Evolutionary conservation across 2,888 invertebrate species (phyloP), one percentile per base, ranked within the genome.

Genomic region (Xanthia icteritia): DNA sequence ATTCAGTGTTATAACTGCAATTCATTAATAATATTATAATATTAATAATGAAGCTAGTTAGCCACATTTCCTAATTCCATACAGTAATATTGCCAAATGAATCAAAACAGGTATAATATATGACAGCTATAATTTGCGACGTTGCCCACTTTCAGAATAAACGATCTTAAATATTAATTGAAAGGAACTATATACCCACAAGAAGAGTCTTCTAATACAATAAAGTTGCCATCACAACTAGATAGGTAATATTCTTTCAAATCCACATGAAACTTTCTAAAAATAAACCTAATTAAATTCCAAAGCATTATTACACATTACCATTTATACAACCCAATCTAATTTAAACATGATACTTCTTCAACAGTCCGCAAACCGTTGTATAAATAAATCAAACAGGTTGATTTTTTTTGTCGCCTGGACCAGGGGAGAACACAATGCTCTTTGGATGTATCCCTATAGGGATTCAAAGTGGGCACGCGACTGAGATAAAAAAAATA

Each of bases 391-490:
- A 81, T 82, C 60, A 74, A 83, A 86, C 90, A 89, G 88, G 90
- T 90, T 82, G 78, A 11, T 71, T 87, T 82, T n/a, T 85, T n/a
- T 85, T 80, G 73, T 31, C 51, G 20, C 39, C 23, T 83, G 77
- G 76, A 79, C 76, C 80, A 71, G 45, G 76, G 67, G 76, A n/a
- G 58, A 60, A 2, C 31, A 82, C 78, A 84, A 81, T 80, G 72
- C 58, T 74, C 60, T 72, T 58, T 48, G 9, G 67, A 76, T 79
- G 64, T 73, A 60, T 45, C 69, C 48, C 76, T 80, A 81, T 79
- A 79, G 75, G 82, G 86, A 90, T 83, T 86, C 76, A 85, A 89
- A 88, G 42, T 76, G 85, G 78, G 91, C 92, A 92, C 92, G 92
- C 90, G 94, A 56, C 90, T 54, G 58, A 88, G 88, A 91, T 88